phyloP scores from a whole-genome alignment of 2,113 vertebrate species.

The Caracal caracal region DNA sequence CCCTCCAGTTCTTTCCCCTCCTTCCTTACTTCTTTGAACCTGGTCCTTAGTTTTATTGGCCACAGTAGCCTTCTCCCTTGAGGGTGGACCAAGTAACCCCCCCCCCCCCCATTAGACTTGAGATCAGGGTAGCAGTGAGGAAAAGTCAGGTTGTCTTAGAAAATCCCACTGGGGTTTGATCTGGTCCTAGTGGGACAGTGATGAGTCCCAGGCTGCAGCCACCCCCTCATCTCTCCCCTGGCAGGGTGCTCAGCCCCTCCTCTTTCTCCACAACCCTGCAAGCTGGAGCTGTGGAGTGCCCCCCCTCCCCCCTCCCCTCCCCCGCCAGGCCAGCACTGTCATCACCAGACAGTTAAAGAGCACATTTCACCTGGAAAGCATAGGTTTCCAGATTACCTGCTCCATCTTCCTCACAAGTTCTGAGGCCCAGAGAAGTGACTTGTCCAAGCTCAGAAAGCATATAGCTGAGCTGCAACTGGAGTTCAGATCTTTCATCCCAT shows the following conservation, averaged over 20 bases:
- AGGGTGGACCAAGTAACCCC: background rate
- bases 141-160: background rate
- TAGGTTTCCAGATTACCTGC: background rate
- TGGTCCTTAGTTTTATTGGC: background rate
- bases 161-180: background rate
- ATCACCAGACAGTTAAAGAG: background rate
- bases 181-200: background rate
- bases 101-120: background rate
- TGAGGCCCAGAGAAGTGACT: background rate
- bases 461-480: background rate
- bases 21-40: background rate
- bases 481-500: background rate
- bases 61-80: background rate
- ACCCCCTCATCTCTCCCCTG: background rate
- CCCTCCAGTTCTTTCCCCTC: background rate
- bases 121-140: background rate
- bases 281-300: background rate
- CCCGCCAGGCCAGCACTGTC: background rate
- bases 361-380: conserved; percentile 2
- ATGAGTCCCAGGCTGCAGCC: background rate
- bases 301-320: background rate
- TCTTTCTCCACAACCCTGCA: background rate
- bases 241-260: background rate
- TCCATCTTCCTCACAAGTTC: background rate
- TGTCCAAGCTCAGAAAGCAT: background rate